Percentiles rank a stretch among this genome's conserved stretches.
Conservation (phyloP, 1,140 invertebrate genomes). For the Bombus terrestris region DNA sequence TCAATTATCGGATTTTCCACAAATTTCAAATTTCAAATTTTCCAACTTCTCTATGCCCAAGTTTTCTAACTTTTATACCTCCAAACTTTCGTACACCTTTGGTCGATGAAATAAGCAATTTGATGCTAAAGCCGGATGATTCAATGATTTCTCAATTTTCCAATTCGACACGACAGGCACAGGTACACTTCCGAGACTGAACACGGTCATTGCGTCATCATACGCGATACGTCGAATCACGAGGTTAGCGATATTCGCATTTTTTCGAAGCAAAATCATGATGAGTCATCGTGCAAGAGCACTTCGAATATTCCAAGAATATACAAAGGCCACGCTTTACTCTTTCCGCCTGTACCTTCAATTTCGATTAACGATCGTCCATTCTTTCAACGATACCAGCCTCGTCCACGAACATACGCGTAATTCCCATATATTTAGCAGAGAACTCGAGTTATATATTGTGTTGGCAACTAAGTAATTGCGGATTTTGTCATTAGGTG, state of each 20-base stretch:
- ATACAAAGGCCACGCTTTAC: background rate
- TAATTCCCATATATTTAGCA: too few relatives aligned
- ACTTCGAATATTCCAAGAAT: background rate
- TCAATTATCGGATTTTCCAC: background rate
- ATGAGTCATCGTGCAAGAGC: background rate
- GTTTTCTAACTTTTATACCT: background rate
- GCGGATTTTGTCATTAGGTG: too few relatives aligned
- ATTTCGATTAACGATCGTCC: conserved; percentile 8
- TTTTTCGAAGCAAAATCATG: conserved; percentile 6
- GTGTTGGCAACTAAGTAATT: too few relatives aligned
- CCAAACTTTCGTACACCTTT: too few relatives aligned
- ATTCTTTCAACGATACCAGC: background rate
- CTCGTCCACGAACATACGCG: background rate
- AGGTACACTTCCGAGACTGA: background rate
- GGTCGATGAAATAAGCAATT: too few relatives aligned
- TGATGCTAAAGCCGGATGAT: background rate
- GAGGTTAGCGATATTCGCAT: background rate
- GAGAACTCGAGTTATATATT: background rate
- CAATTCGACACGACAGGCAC: background rate
- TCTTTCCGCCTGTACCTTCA: background rate
- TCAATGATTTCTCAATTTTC: background rate
- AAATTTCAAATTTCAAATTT: background rate
- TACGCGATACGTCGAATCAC: background rate
- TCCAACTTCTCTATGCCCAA: background rate
- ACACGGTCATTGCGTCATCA: background rate